phyloP scores from a whole-genome alignment of 2,888 invertebrate genomes.

The Carcina quercana region DNA sequence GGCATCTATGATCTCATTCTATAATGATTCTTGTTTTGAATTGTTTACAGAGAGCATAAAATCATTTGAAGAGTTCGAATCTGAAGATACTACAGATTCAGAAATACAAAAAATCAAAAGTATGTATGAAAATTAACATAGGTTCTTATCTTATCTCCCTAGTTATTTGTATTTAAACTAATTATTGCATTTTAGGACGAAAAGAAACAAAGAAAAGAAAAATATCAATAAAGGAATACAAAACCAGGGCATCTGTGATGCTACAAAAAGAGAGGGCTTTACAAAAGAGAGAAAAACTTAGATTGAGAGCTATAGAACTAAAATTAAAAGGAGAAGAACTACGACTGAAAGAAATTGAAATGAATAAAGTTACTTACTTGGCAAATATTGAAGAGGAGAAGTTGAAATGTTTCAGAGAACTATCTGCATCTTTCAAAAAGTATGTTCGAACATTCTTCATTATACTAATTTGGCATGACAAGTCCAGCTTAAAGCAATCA shows the following conservation, averaged over 20 bases:
- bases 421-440: slow-evolving; percentile 33
- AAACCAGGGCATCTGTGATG: slow-evolving; percentile 25
- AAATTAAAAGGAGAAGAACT: slow-evolving; percentile 37
- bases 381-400: slow-evolving; percentile 39
- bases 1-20: too few species aligned
- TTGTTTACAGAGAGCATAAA: too few species aligned
- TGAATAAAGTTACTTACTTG: slow-evolving; percentile 37
- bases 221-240: slow-evolving; percentile 27
- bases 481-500: too few species aligned
- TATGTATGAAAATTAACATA: too few species aligned
- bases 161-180: too few species aligned
- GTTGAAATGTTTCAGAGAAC: slow-evolving; percentile 35
- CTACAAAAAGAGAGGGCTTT: slow-evolving; percentile 30
- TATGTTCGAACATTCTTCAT: too few species aligned
- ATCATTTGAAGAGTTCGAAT: slow-evolving; percentile 20
- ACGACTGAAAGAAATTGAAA: slow-evolving; percentile 34
- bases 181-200: too few species aligned
- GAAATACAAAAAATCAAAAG: slow-evolving; percentile 19
- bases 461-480: too few species aligned
- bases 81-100: slow-evolving; percentile 19
- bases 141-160: too few species aligned
- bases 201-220: slow-evolving; percentile 15
- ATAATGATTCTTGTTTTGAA: too few species aligned
- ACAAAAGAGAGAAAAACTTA: slow-evolving; percentile 33
- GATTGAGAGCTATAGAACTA: slow-evolving; percentile 32